Base-by-base conservation (phyloP, 2,797 vertebrate species). In the Threskiornis aethiopicus region DNA sequence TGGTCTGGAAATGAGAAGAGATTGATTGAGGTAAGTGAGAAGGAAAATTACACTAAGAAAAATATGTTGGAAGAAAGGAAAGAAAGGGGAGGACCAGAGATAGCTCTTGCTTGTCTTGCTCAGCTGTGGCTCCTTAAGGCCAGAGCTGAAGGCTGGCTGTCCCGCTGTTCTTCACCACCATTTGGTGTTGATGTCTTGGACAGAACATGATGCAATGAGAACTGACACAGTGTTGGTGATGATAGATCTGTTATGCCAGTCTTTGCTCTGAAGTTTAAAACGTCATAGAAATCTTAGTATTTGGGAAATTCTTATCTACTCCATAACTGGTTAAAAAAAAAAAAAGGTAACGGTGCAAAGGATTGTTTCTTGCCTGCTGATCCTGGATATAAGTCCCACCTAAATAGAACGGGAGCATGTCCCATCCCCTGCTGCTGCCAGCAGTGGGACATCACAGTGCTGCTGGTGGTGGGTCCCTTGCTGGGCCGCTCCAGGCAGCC, bases 21-120 rank as follows among this genome's bases (percentile, higher is more conserved):
- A 91, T 86, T 84, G 91, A 85, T 41, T 75, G 94, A 78, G 76
- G 65, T 92, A 88, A 96, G 95, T 65, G 79, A 93, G 89, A 84
- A 85, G 76, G 77, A 72, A 95, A 96, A 79, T 90, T 61, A 17
- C 55, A 42, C 46, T 46, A 5, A 92, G 72, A 61, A 15, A 67
- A 83, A 85, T 69, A n/a, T 13, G 12, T 18, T 59, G 64, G 33
- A 26, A 69, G 55, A 44, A 44, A 58, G 51, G 77, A 26, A 26
- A 67, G 58, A 42, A 42, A 46, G 54, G 77, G 39, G 72, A 84
- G 61, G 87, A 39, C 2, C 72, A 88, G 89, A 41, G 20, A 6
- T 7, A 44, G 28, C 35, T 62, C 35, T 18, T 46, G 28, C 29
- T 67, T 64, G 86, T 19, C 22, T 35, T 70, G 25, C 71, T 79